Percentiles rank a stretch among this genome's conserved stretches.
These are phyloP conservation scores for Lithosia quadra DNA, from an alignment of 2,888 invertebrate species.

Conservation along the genomic window DNA sequence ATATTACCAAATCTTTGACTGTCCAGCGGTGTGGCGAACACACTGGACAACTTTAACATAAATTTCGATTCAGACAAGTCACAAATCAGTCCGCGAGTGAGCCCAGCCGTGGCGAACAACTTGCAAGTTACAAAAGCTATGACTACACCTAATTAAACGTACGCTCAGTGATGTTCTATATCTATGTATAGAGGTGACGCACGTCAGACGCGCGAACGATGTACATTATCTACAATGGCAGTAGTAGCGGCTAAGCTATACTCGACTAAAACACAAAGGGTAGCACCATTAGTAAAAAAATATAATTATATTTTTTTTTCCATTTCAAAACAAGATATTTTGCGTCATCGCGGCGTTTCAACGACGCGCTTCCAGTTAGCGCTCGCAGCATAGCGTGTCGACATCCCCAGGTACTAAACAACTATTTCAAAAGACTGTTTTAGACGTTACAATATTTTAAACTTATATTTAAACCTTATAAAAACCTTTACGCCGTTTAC, in stretches of 20 bases:
- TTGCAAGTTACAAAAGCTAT: conserved; percentile 80
- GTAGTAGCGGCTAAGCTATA: conserved; percentile 78
- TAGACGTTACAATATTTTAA: conserved; percentile 70
- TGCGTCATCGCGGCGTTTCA: conserved; percentile 50
- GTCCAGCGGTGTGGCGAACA: conserved; percentile 39
- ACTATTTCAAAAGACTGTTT: conserved; percentile 55
- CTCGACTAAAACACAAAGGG: conserved; percentile 81
- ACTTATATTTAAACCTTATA: conserved; percentile 75
- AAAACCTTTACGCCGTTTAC: conserved; percentile 82
- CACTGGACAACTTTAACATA: conserved; percentile 19
- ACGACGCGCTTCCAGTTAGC: conserved; percentile 47
- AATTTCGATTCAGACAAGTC: conserved; percentile 2
- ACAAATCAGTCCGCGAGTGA: conserved; percentile 19
- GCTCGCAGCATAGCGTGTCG: conserved; percentile 61
- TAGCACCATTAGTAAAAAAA: conserved; percentile 87
- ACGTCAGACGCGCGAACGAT: conserved; percentile 59
- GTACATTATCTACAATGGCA: conserved; percentile 68
- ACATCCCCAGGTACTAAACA: conserved; percentile 52
- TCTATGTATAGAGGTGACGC: conserved; percentile 61
- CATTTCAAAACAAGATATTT: conserved; percentile 65
- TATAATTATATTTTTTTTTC: conserved; percentile 66
- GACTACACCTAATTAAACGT: conserved; percentile 66
- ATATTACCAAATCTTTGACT: conserved; percentile 6
- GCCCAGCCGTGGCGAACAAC: conserved; percentile 38
- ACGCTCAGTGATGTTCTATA: conserved; percentile 52